Percentiles rank a stretch among this genome's conserved stretches.
phyloP scores from a whole-genome alignment of 1,140 invertebrate genomes.

The Lepidotrigona ventralis region DNA sequence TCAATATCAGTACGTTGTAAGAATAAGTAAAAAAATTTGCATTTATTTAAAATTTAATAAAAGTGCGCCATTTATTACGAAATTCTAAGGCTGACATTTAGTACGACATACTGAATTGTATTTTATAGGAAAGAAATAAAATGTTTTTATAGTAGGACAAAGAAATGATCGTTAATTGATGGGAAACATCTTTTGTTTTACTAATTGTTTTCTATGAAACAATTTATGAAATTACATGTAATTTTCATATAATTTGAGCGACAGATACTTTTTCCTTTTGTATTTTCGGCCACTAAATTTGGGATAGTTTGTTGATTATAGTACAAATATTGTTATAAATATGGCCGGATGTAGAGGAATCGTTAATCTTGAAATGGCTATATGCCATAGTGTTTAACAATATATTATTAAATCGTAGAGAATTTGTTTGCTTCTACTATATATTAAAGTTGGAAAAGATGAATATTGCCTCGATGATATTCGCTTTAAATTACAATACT shows the following conservation, averaged over 20 bases:
- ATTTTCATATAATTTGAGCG: slow-evolving; percentile 70
- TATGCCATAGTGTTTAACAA: slow-evolving; percentile 45
- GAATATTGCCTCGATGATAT: slow-evolving; percentile 38
- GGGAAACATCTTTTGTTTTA: slow-evolving; percentile 58
- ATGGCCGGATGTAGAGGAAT: slow-evolving; percentile 69
- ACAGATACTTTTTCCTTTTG: slow-evolving; percentile 52
- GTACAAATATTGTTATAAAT: slow-evolving; percentile 66
- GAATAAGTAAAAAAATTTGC: slow-evolving; percentile 42
- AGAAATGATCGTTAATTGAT: slow-evolving; percentile 20
- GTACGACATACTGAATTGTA: background rate
- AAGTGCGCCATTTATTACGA: background rate
- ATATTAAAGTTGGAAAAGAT: slow-evolving; percentile 53
- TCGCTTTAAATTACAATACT: slow-evolving; percentile 13
- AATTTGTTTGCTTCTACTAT: slow-evolving; percentile 30
- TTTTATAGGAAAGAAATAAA: slow-evolving; percentile 38
- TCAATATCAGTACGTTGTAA: slow-evolving; percentile 3
- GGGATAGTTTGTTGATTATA: slow-evolving; percentile 41
- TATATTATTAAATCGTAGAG: slow-evolving; percentile 43
- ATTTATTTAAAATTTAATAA: slow-evolving; percentile 36
- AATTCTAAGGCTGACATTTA: background rate
- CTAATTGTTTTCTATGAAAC: slow-evolving; percentile 69
- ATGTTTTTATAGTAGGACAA: slow-evolving; percentile 48
- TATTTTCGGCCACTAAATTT: slow-evolving; percentile 36
- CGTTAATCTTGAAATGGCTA: slow-evolving; percentile 56
- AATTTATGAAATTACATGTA: slow-evolving; percentile 72